Conservation (phyloP, 2,797 vertebrate genomes). For the Artibeus jamaicensis region DNA sequence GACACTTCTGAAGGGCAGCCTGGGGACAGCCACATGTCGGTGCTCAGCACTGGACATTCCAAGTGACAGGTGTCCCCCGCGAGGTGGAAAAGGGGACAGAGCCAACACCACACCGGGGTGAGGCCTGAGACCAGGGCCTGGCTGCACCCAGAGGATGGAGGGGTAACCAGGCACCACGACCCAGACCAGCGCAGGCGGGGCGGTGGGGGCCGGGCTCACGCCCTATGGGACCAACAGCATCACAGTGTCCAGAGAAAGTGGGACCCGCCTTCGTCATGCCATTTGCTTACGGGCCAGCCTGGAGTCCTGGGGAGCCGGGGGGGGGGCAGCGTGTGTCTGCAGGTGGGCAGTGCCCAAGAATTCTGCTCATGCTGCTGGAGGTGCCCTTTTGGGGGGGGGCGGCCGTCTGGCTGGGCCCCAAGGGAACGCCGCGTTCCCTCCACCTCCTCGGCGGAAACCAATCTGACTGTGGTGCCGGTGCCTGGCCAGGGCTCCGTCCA, state of each 20-base stretch:
- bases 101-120: not conserved
- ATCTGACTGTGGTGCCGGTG: not conserved
- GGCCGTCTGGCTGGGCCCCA: not conserved
- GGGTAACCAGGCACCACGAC: fast-evolving
- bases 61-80: not conserved
- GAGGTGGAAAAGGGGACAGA: not conserved
- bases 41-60: not conserved
- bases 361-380: not conserved
- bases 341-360: not conserved
- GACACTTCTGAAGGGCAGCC: too few species aligned
- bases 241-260: fast-evolving
- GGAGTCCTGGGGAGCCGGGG: fast-evolving
- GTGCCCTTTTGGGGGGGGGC: not conserved
- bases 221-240: not conserved
- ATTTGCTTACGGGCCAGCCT: fast-evolving
- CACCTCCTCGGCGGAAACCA: not conserved
- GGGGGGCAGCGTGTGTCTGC: not conserved
- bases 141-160: not conserved
- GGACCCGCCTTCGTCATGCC: fast-evolving
- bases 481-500: not conserved
- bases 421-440: not conserved
- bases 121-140: not conserved
- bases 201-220: not conserved
- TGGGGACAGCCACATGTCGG: fast-evolving
- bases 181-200: not conserved